Percentiles rank a stretch among this genome's conserved stretches.
Conservation (phyloP, 2,888 invertebrate species). For the Stramonita haemastoma region DNA sequence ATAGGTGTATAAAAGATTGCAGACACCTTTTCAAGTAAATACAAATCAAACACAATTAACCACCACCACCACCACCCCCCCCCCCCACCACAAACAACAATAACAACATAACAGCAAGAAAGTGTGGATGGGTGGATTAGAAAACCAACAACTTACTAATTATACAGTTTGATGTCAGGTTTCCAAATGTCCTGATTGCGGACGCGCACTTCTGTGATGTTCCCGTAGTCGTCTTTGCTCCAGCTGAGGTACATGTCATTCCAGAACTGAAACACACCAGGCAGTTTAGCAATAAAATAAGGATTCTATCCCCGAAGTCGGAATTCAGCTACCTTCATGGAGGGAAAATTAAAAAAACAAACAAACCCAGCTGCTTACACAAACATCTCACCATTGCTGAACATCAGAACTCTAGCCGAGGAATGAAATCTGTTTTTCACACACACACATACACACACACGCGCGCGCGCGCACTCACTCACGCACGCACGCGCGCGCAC, state of each 20-base stretch:
- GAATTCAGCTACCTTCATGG: too few relatives aligned
- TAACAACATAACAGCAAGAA: background rate
- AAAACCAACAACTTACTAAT: slow-evolving; percentile 64
- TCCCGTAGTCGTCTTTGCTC: slow-evolving; percentile 64
- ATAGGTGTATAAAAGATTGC: background rate
- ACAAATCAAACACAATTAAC: too few relatives aligned
- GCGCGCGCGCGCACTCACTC: too few relatives aligned
- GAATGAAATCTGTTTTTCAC: too few relatives aligned
- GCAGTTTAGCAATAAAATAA: background rate
- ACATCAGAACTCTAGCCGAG: too few relatives aligned
- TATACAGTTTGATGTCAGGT: slow-evolving; percentile 72
- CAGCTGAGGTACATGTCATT: slow-evolving; percentile 68
- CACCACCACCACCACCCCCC: background rate
- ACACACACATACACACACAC: too few relatives aligned
- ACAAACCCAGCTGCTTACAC: too few relatives aligned
- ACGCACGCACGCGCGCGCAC: too few relatives aligned
- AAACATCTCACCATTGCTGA: too few relatives aligned
- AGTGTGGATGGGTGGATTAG: background rate
- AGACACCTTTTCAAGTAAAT: background rate
- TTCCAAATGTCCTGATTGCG: slow-evolving; percentile 68
- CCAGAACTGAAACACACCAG: slow-evolving; percentile 59
- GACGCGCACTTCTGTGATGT: slow-evolving; percentile 67
- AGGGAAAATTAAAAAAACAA: too few relatives aligned
- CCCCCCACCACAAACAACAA: background rate
- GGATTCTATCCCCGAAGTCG: background rate